These are phyloP conservation scores for Amphipoea lucens DNA, from an alignment of 2,888 invertebrate species.

Conservation along the genomic window DNA sequence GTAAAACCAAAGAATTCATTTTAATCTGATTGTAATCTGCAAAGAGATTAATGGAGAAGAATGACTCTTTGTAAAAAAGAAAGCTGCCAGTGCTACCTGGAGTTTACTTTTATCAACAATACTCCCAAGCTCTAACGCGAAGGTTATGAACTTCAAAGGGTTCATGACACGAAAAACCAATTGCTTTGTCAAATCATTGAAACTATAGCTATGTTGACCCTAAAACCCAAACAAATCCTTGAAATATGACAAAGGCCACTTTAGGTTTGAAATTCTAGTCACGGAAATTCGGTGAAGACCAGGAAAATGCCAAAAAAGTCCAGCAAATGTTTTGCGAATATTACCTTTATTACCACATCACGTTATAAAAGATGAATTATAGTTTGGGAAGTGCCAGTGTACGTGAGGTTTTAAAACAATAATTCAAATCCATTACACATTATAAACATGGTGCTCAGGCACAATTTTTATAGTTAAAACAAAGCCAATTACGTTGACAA, in stretches of 20 bases:
- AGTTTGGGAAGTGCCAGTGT: background rate
- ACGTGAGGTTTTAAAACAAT: background rate
- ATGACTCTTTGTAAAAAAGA: background rate
- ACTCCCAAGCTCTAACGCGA: background rate
- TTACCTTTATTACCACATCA: background rate
- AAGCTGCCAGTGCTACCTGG: background rate
- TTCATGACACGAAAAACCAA: conserved; percentile 28
- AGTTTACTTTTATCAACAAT: background rate
- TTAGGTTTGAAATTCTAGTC: conserved; percentile 52
- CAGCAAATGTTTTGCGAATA: conserved; percentile 30
- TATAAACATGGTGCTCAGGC: background rate
- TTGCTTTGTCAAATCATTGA: conserved; percentile 21
- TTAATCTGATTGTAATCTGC: background rate
- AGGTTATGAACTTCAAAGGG: background rate
- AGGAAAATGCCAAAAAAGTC: conserved; percentile 58
- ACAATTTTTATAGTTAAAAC: background rate
- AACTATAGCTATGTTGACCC: conserved; percentile 1
- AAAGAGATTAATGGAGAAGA: background rate
- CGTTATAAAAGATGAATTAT: conserved; percentile 16
- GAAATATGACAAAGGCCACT: conserved; percentile 33
- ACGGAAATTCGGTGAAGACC: conserved; percentile 40
- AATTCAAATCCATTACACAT: conserved; percentile 12
- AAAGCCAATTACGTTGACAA: background rate
- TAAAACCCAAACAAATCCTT: conserved; percentile 24
- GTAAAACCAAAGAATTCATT: background rate